These are phyloP conservation scores for Scolanthus callimorphus DNA, from an alignment of 92 coral and sea anemone species.

Conservation along the genomic window DNA sequence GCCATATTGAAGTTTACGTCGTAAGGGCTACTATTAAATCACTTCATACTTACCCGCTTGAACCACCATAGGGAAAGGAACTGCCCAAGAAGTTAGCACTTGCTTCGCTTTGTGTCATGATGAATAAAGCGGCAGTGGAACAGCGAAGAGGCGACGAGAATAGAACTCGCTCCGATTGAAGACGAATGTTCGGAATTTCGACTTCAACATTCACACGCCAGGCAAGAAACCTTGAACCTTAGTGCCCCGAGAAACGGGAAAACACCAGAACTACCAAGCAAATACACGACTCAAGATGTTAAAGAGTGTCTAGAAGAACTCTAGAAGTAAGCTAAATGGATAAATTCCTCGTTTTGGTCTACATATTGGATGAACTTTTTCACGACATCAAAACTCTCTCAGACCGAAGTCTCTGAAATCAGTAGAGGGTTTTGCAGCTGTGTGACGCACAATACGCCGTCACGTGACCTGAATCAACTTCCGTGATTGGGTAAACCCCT, in stretches of 20 bases:
- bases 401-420: constrained; percentile 52
- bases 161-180: constrained; percentile 48
- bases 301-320: constrained; percentile 33
- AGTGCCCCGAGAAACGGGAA: too few relatives aligned
- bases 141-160: constrained; percentile 21
- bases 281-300: background rate
- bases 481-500: constrained; percentile 55
- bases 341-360: constrained; percentile 44
- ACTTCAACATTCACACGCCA: too few relatives aligned
- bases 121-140: constrained; percentile 19
- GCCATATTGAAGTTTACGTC: constrained; percentile 32
- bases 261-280: too few relatives aligned
- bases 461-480: constrained; percentile 61
- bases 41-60: constrained; percentile 55
- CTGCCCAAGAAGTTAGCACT: constrained; percentile 44
- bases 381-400: constrained; percentile 40
- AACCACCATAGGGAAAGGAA: constrained; percentile 37
- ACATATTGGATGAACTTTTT: constrained; percentile 58
- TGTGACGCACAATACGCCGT: constrained; percentile 81
- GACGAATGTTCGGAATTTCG: constrained; percentile 13
- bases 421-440: constrained; percentile 78
- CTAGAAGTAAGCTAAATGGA: constrained; percentile 43
- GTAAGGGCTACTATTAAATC: too few relatives aligned
- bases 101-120: constrained; percentile 49
- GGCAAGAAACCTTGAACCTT: too few relatives aligned